Evolutionary conservation across 2,888 invertebrate genomes (phyloP).

Genomic region (Ichneumoninae sp.): DNA sequence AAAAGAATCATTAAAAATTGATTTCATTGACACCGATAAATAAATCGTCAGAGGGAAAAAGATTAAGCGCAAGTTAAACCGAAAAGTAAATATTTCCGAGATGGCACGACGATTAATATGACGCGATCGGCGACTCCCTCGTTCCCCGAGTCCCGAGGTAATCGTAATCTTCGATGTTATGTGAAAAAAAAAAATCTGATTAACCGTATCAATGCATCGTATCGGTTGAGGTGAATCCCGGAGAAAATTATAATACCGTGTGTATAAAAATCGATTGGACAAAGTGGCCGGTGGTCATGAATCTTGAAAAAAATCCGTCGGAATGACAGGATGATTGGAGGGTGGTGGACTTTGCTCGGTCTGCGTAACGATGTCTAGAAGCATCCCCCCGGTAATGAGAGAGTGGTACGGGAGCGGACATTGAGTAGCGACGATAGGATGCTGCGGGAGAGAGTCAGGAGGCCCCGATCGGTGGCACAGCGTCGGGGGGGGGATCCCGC

Average conservation of each 20-base stretch:
- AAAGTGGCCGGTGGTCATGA: conserved; percentile 68
- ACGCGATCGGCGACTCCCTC: too few species aligned
- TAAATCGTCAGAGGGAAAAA: too few species aligned
- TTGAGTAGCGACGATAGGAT: conserved; percentile 63
- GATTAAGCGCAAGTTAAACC: too few species aligned
- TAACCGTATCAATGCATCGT: conserved; percentile 3
- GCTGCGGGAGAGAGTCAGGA: conserved; percentile 14
- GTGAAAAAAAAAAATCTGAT: background rate
- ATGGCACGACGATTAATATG: too few species aligned
- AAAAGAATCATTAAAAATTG: too few species aligned
- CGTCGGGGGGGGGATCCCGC: conserved; percentile 27
- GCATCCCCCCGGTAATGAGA: conserved; percentile 66
- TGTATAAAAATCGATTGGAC: conserved; percentile 60
- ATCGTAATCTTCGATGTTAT: background rate
- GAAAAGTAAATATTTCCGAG: too few species aligned
- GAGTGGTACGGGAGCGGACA: conserved; percentile 56
- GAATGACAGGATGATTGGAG: conserved; percentile 72
- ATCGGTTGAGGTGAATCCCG: conserved; percentile 41
- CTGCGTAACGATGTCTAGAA: conserved; percentile 64
- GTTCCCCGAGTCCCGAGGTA: too few species aligned
- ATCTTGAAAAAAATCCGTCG: conserved; percentile 67
- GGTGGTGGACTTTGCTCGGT: conserved; percentile 56
- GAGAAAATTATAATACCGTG: conserved; percentile 56
- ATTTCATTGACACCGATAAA: too few species aligned
- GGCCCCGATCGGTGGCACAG: background rate